phyloP scores from a whole-genome alignment of 2,113 vertebrate genomes.

The Aegithalos caudatus region DNA sequence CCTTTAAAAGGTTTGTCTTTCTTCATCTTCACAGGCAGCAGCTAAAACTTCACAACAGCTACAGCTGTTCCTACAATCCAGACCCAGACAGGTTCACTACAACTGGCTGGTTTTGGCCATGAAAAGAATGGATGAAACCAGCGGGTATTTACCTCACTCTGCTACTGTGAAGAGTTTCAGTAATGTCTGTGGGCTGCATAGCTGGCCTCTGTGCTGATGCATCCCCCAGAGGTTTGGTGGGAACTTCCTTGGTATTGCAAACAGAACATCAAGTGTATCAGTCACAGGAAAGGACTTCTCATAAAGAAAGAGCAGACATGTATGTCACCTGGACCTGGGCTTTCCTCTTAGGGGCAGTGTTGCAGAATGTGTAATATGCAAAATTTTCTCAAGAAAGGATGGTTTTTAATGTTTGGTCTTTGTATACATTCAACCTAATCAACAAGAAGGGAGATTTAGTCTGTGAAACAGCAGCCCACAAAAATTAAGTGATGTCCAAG shows the following conservation, averaged over 20 bases:
- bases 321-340: background rate
- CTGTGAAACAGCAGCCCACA: background rate
- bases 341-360: background rate
- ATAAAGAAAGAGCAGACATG: background rate
- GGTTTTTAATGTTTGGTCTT: background rate
- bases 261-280: accelerated
- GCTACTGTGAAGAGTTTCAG: background rate
- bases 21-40: background rate
- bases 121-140: background rate
- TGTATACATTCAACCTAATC: background rate
- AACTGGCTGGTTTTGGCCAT: background rate
- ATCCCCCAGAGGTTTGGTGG: background rate
- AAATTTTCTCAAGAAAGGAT: background rate
- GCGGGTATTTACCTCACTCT: background rate
- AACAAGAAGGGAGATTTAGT: background rate
- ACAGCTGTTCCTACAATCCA: background rate
- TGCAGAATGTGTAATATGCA: background rate
- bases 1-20: background rate
- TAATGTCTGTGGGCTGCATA: background rate
- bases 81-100: background rate
- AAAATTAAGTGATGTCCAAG: background rate
- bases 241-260: background rate
- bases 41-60: background rate
- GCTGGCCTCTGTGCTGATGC: background rate
- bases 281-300: background rate